These are phyloP conservation scores for Drosophila mercatorum DNA, from an alignment of 2,888 invertebrate genomes.

Conservation along the genomic window DNA sequence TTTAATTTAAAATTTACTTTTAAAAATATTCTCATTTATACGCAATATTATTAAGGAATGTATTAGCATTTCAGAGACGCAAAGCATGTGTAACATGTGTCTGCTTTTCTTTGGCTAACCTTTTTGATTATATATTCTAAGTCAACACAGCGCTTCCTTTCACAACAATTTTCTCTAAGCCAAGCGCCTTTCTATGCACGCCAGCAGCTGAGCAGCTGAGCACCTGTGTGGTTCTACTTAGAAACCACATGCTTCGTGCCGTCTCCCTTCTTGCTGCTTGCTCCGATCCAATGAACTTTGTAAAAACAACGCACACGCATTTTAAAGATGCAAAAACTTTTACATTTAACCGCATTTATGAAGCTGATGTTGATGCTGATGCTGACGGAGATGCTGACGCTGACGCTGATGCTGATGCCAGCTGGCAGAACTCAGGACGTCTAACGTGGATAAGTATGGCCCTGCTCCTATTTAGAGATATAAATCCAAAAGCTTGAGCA, in stretches of 20 bases:
- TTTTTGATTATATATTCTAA: constrained; percentile 1
- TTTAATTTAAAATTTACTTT: neutral
- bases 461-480: neutral
- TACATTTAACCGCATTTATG: constrained; percentile 81
- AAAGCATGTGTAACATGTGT: neutral
- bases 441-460: constrained; percentile 17
- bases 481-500: constrained; percentile 42
- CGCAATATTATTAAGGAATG: neutral
- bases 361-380: constrained; percentile 45
- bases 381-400: constrained; percentile 42
- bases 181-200: constrained; percentile 28
- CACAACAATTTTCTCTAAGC: constrained; percentile 15
- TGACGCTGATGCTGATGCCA: constrained; percentile 35
- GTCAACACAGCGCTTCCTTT: neutral
- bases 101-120: neutral
- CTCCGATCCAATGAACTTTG: constrained; percentile 58
- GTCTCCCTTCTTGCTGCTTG: neutral
- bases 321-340: constrained; percentile 71
- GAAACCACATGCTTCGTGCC: neutral
- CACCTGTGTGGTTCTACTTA: constrained; percentile 32
- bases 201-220: constrained; percentile 25
- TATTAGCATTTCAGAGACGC: neutral
- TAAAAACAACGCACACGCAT: constrained; percentile 64
- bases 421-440: constrained; percentile 27
- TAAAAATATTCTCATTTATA: neutral